Base-by-base conservation (phyloP, 2,113 vertebrate species). In the Rhombomys opimus region DNA sequence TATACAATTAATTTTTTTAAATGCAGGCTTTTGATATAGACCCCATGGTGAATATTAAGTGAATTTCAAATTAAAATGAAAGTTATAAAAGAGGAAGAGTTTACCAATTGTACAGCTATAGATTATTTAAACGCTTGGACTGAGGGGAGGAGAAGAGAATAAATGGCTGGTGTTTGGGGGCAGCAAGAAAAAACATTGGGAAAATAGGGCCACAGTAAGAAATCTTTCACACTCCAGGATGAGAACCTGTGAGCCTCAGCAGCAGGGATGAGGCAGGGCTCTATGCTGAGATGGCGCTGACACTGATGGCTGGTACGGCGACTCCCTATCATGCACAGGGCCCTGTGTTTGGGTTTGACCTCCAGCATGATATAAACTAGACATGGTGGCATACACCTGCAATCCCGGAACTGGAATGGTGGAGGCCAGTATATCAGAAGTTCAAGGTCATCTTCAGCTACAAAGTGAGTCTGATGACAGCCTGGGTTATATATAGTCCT, bases 31-130 rank as follows among this genome's bases (percentile, higher is more conserved):
- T 72, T 92, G 78, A 85, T 30, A 57, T 7, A 82, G 72, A 94
- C 72, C 75, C 54, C 15, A 18, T 35, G 10, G 0, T 73, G 80
- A 4, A 5, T 41, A 94, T 87, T 85, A 94, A 90, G 70, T 85
- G 38, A 81, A 72, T 76, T 96, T 92, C 54, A 88, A 54, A 95
- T 92, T 80, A 85, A 92, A 88, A 50, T 32, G 59, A 91, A 95
- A 22, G 27, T 75, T 25, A 86, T 59, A 41, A 84, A 78, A 57
- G 30, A 93, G 41, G 1, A n/a, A 41, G n/a, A 20, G 52, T 38
- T 89, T n/a, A 59, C n/a, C 30, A n/a, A 2, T 10, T 2, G 46
- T 59, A 17, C 23, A 57, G 14, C 38, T 75, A 11, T 13, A 35
- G 13, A 15, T 89, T 67, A 13, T 41, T 63, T 38, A 70, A 67